Base-by-base conservation (phyloP, 2,797 vertebrate species). In the Chromis chromis region DNA sequence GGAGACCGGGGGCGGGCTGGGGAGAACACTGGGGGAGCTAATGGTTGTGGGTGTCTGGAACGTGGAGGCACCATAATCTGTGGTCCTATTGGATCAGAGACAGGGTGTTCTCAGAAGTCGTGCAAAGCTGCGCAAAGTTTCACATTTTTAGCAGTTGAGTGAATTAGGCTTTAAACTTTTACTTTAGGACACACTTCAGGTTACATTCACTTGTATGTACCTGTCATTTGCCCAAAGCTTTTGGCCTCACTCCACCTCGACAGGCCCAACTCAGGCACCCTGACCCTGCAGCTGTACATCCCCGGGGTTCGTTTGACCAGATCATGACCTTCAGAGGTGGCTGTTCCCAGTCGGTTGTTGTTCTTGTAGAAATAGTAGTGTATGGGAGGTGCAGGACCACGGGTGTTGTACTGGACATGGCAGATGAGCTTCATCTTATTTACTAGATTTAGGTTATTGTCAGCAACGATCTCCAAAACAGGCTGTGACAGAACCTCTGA, bases 401-500 rank as follows among this genome's bases (percentile, higher is more conserved):
- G 82, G 39, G 60, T 54, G 7, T 91, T 89, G 62, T 94, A 89
- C 55, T 91, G 67, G 3, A 86, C 10, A 1, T 63, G 53, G 70
- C 94, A 95, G 25, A 24, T 60, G 53, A 95, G 85, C 27, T 49
- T 82, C 60, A 94, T 78, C 8, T 1, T 33, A 0, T 49, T 24
- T 0, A 0, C 1, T n/a, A 4, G 6, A 0, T 21, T 31, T 19
- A 14, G 3, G 1, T 17, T 0, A 3, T 5, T 0, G 2, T 19
- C 1, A 1, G 22, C 0, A 16, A 42, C 25, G 36, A 94, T 68
- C 74, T 68, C 16, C 75, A 94, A 42, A 31, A 46, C 0, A 0
- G 93, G 94, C 61, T 90, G 1, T 0, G 90, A 76, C 65, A 95
- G 63, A 69, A 90, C 39, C 68, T 94, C 94, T 94, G 84, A 48